phyloP scores from a whole-genome alignment of 2,888 invertebrate species.

The Syritta pipiens region DNA sequence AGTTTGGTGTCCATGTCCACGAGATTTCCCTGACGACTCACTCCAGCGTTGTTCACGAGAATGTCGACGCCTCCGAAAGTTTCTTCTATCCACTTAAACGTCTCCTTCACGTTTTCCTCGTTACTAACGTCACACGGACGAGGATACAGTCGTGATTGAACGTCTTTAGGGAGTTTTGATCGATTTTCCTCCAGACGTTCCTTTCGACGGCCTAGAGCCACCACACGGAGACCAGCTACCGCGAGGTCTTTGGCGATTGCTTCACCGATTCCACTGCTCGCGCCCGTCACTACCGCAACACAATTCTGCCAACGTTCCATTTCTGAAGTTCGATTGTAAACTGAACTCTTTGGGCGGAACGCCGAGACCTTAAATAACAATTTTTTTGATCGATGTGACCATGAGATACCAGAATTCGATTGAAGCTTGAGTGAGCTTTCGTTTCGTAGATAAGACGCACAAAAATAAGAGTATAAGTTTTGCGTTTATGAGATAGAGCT shows the following conservation, averaged over 20 bases:
- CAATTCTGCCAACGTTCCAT: conserved; percentile 80
- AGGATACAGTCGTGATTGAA: conserved; percentile 72
- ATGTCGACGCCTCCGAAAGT: conserved; percentile 82
- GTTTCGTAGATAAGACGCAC: too few relatives aligned
- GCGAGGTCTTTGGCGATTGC: conserved; percentile 79
- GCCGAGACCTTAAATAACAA: too few relatives aligned
- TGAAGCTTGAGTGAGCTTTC: too few relatives aligned
- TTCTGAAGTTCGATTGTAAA: neutral
- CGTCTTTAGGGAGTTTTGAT: conserved; percentile 69
- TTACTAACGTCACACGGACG: conserved; percentile 80
- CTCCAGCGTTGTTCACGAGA: conserved; percentile 83
- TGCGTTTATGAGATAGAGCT: too few relatives aligned
- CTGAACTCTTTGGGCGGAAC: neutral
- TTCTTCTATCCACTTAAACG: conserved; percentile 81
- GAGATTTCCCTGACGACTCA: conserved; percentile 73
- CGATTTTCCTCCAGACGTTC: conserved; percentile 73
- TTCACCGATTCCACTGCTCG: conserved; percentile 83
- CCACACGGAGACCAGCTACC: conserved; percentile 81
- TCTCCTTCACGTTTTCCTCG: conserved; percentile 80
- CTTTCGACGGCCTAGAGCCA: conserved; percentile 80
- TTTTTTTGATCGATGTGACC: too few relatives aligned
- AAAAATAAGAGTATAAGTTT: too few relatives aligned
- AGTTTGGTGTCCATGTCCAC: conserved; percentile 72
- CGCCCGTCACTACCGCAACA: conserved; percentile 84
- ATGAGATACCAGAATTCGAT: too few relatives aligned